Evolutionary conservation across 2,113 vertebrate genomes (phyloP).

Genomic region (Cebidichthys violaceus): DNA sequence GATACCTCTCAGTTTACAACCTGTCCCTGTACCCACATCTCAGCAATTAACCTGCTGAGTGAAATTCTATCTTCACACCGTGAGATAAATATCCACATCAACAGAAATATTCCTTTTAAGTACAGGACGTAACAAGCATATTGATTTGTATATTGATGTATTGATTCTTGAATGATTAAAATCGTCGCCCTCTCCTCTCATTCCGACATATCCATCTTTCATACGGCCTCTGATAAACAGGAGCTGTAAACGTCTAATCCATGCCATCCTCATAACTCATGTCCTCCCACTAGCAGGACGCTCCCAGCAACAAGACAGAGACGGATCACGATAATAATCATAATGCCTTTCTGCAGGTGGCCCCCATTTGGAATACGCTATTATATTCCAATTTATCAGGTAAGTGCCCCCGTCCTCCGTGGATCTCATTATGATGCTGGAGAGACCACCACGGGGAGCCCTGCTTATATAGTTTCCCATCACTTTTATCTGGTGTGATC

Average conservation of each 20-base stretch:
- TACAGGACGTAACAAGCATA: slow-evolving; percentile 21
- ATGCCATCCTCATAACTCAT: slow-evolving; percentile 67
- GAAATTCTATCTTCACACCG: slow-evolving; percentile 3
- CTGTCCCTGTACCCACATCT: slow-evolving; percentile 2
- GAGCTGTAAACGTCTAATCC: slow-evolving; percentile 57
- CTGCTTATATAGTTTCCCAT: slow-evolving; percentile 49
- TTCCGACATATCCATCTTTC: slow-evolving; percentile 51
- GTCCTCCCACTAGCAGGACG: slow-evolving; percentile 64
- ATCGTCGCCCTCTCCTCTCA: slow-evolving; percentile 4
- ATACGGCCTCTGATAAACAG: slow-evolving; percentile 50
- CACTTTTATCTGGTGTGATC: slow-evolving; percentile 53
- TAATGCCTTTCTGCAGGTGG: slow-evolving; percentile 76
- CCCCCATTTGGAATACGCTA: slow-evolving; percentile 68
- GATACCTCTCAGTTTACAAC: slow-evolving; percentile 6
- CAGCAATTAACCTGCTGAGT: slow-evolving; percentile 1
- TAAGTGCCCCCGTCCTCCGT: slow-evolving; percentile 54
- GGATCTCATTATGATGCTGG: slow-evolving; percentile 65
- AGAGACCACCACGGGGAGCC: slow-evolving; percentile 49
- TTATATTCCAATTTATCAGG: slow-evolving; percentile 76
- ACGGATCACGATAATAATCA: slow-evolving; percentile 78
- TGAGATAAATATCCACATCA: slow-evolving; percentile 12
- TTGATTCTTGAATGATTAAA: slow-evolving; percentile 52
- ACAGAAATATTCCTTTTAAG: slow-evolving; percentile 28
- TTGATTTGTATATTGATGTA: slow-evolving; percentile 32
- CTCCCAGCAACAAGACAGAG: slow-evolving; percentile 79